A percentile compares a stretch with the other conserved stretches of the same genome.
These are phyloP conservation scores for Amniataba percoides DNA, from an alignment of 2,797 vertebrate genomes.

Conservation along the genomic window DNA sequence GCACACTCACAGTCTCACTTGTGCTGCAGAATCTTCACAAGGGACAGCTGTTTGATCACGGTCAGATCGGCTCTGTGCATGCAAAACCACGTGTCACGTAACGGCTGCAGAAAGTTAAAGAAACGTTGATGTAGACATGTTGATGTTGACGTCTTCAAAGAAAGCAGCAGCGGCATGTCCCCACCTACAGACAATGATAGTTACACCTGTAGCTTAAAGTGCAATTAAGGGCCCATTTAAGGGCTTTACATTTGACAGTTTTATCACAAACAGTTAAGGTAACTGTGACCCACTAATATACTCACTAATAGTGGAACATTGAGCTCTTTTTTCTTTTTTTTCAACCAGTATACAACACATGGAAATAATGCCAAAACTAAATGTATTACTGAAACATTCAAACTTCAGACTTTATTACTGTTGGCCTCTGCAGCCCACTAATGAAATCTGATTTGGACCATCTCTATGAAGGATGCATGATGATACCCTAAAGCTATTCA, in stretches of 20 bases:
- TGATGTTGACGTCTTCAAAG: not conserved
- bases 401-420: not conserved
- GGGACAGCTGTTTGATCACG: not conserved
- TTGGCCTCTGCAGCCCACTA: not conserved
- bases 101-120: not conserved
- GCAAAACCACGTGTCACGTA: not conserved
- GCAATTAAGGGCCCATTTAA: too few species aligned
- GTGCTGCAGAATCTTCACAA: not conserved
- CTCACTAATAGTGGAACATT: too few species aligned
- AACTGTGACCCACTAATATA: not conserved
- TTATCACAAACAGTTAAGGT: not conserved
- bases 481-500: not conserved
- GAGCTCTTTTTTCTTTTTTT: too few species aligned
- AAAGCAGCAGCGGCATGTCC: not conserved
- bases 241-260: not conserved
- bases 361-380: not conserved
- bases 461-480: not conserved
- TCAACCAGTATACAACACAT: not conserved
- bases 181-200: not conserved
- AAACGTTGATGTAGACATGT: not conserved
- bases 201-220: not conserved
- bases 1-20: not conserved
- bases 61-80: not conserved
- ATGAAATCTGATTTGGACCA: too few species aligned
- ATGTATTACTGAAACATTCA: not conserved